Evolutionary conservation across 2,797 vertebrate genomes (phyloP).

Genomic region (Onychomys leucogaster): DNA sequence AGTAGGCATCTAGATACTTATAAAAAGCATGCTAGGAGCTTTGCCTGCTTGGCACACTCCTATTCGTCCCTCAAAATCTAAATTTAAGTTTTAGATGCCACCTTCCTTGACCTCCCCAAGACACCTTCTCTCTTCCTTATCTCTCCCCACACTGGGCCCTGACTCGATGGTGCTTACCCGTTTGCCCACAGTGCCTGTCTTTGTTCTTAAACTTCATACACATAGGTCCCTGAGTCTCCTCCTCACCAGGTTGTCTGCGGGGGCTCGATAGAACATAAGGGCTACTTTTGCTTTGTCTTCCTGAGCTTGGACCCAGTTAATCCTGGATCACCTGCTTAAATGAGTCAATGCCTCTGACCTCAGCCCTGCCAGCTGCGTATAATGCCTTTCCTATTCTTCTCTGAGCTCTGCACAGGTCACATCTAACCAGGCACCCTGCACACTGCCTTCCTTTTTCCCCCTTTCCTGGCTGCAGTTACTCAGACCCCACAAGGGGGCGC

Average conservation of each 20-base stretch:
- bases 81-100: background rate
- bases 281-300: background rate
- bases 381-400: background rate
- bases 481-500: conserved; percentile 52
- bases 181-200: background rate
- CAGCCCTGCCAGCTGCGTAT: background rate
- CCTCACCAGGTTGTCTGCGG: background rate
- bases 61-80: background rate
- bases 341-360: background rate
- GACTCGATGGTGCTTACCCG: background rate
- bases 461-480: background rate
- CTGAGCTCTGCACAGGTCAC: fast-evolving
- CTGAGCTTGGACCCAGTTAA: background rate
- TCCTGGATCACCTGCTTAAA: background rate
- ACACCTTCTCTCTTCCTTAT: background rate
- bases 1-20: background rate
- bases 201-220: background rate
- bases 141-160: too few species aligned
- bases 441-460: fast-evolving
- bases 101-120: background rate
- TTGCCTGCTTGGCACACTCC: background rate
- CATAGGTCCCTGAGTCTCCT: background rate
- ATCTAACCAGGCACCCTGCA: background rate
- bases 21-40: background rate
- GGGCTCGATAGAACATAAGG: background rate